Conservation (phyloP, 2,797 vertebrate genomes). For the Hemitrygon akajei region DNA sequence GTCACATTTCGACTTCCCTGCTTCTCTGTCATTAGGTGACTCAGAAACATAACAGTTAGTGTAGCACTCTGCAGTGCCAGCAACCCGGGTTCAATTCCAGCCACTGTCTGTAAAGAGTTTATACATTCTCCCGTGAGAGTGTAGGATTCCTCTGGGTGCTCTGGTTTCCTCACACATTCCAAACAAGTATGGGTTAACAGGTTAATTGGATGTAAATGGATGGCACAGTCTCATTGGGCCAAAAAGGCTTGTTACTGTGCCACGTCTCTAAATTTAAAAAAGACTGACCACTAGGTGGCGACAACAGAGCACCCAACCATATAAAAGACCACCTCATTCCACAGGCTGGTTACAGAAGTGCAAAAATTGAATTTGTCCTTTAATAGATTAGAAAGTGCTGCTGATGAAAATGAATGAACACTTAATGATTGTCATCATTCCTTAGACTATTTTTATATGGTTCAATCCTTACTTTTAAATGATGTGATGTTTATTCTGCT, state of each 20-base stretch:
- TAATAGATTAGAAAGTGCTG: background rate
- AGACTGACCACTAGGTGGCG: conserved; percentile 12
- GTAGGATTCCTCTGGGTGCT: too few relatives aligned
- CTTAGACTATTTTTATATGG: background rate
- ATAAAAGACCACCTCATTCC: background rate
- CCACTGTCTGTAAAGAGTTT: too few relatives aligned
- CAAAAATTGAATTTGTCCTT: background rate
- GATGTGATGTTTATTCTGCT: background rate
- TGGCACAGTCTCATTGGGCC: too few relatives aligned
- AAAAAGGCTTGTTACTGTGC: too few relatives aligned
- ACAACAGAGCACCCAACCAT: background rate
- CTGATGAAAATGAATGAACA: background rate
- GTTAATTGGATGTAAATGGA: too few relatives aligned
- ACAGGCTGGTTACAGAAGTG: background rate
- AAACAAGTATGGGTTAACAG: too few relatives aligned
- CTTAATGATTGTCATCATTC: background rate
- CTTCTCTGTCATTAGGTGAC: background rate
- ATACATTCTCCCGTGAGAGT: too few relatives aligned
- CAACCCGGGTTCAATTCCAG: too few relatives aligned
- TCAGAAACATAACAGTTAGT: too few relatives aligned
- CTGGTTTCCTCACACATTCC: too few relatives aligned
- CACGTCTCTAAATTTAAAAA: background rate
- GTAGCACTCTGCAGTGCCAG: too few relatives aligned
- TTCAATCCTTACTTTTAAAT: background rate
- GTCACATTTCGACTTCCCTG: too few relatives aligned